Percentiles rank a stretch among this genome's conserved stretches.
Conservation (phyloP, 2,888 invertebrate genomes). For the Lottia gigantea region DNA sequence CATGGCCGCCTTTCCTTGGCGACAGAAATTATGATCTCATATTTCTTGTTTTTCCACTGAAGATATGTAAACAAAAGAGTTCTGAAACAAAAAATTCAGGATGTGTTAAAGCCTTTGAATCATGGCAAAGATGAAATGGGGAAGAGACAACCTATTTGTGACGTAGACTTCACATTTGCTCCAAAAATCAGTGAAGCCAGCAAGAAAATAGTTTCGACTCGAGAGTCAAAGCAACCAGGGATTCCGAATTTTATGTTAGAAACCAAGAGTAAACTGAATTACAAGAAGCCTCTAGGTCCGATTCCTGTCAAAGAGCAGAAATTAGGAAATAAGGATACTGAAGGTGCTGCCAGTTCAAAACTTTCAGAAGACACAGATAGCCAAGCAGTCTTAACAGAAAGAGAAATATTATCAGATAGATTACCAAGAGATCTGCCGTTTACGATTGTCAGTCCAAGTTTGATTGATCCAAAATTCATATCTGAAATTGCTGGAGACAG, state of each 20-base stretch:
- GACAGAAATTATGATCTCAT: constrained; percentile 31
- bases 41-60: not conserved
- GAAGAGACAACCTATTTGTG: constrained; percentile 43
- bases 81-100: not conserved
- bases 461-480: too few relatives aligned
- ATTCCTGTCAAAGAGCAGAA: constrained; percentile 28
- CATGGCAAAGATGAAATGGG: constrained; percentile 42
- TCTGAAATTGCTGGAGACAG: too few relatives aligned
- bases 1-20: constrained; percentile 52
- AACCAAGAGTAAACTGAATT: constrained; percentile 40
- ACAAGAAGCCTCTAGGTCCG: constrained; percentile 43
- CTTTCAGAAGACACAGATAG: not conserved
- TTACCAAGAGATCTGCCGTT: not conserved
- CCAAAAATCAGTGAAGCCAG: constrained; percentile 50
- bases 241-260: constrained; percentile 50
- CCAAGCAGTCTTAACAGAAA: not conserved
- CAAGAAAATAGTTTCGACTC: constrained; percentile 43
- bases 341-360: constrained; percentile 4
- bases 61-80: not conserved
- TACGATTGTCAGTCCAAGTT: not conserved
- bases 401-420: not conserved
- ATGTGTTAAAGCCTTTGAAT: not conserved
- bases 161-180: constrained; percentile 39
- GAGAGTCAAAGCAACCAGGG: constrained; percentile 34
- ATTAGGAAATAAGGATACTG: constrained; percentile 13